Evolutionary conservation across 2,888 invertebrate species (phyloP).

Genomic region (Parnassius mnemosyne): DNA sequence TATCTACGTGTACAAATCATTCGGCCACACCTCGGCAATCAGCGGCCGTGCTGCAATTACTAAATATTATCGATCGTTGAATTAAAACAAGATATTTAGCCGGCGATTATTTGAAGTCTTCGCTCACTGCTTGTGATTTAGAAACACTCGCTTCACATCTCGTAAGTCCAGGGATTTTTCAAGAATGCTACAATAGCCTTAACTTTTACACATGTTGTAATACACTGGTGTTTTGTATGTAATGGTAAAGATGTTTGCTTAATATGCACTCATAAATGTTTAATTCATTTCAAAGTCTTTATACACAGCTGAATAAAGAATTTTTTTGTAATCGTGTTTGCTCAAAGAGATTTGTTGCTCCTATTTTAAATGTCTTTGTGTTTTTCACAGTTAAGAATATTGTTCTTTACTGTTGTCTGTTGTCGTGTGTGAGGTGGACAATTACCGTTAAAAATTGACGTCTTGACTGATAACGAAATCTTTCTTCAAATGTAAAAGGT

Average conservation of each 20-base stretch:
- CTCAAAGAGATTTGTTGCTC: no score
- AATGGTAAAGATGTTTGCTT: background rate
- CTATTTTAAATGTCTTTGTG: no score
- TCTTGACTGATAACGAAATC: no score
- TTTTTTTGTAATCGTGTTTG: no score
- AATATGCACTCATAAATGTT: background rate
- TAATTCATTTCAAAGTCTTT: no score
- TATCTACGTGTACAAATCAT: conserved; percentile 6
- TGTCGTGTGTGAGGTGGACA: no score
- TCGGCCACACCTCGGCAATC: conserved; percentile 17
- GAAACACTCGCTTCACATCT: conserved; percentile 2
- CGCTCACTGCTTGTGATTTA: conserved; percentile 6
- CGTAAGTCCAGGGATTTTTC: conserved; percentile 1
- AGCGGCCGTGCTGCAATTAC: conserved; percentile 12
- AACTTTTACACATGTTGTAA: conserved; percentile 2
- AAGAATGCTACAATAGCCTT: conserved; percentile 3
- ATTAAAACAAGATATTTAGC: conserved; percentile 14
- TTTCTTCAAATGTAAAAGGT: no score
- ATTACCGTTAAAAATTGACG: no score
- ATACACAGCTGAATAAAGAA: no score
- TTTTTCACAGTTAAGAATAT: no score
- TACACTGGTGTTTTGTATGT: background rate
- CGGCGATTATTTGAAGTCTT: conserved; percentile 4
- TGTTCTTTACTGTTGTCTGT: no score
- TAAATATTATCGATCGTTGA: conserved; percentile 8